Evolutionary conservation across 2,113 vertebrate species (phyloP).

Genomic region (Forbesichthys papilliferus): DNA sequence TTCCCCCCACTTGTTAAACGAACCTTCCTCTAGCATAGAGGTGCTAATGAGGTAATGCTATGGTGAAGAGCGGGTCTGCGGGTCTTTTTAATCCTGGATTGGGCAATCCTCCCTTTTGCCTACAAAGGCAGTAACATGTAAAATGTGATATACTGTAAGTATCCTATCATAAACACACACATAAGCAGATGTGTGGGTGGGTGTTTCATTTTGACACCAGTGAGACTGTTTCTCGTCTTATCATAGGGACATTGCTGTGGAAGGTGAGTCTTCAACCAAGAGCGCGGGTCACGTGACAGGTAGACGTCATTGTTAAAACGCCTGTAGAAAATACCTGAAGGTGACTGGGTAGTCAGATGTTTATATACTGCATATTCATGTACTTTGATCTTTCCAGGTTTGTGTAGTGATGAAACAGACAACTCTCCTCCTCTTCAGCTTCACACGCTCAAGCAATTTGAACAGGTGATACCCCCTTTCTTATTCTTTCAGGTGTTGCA

Average conservation of each 20-base stretch:
- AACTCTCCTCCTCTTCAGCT: conserved; percentile 73
- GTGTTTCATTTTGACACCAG: conserved; percentile 3
- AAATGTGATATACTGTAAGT: too few species aligned
- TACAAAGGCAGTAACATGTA: background rate
- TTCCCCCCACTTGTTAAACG: conserved; percentile 1
- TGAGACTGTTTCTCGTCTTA: conserved; percentile 9
- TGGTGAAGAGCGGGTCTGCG: conserved; percentile 8
- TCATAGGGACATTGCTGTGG: conserved; percentile 46
- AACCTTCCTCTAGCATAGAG: conserved; percentile 28
- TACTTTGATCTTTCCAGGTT: conserved; percentile 51
- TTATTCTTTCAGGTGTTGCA: background rate
- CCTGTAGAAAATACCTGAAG: background rate
- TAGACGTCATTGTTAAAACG: conserved; percentile 6
- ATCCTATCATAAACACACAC: background rate
- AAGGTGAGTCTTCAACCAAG: conserved; percentile 59
- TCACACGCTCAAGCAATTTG: conserved; percentile 77
- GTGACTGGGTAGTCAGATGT: background rate
- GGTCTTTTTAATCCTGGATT: conserved; percentile 10
- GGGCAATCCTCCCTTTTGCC: background rate
- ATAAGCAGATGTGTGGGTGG: background rate
- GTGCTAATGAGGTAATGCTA: conserved; percentile 43
- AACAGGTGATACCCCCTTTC: conserved; percentile 65
- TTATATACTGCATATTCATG: background rate
- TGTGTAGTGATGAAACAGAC: conserved; percentile 67
- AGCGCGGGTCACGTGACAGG: conserved; percentile 73